Conservation (phyloP, 2,113 vertebrate species). For the Notothenia coriiceps region DNA sequence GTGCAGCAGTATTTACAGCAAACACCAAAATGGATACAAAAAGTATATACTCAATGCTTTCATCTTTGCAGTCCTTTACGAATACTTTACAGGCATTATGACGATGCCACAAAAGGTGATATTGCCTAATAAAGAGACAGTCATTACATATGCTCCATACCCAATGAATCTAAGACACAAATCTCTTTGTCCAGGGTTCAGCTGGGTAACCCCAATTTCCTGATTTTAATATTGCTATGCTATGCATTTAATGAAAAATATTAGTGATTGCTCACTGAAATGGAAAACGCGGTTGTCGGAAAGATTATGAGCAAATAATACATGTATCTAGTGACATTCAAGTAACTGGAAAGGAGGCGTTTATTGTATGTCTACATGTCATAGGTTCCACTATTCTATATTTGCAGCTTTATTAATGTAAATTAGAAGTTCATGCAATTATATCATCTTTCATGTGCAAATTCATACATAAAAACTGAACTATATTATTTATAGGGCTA, state of each 20-base stretch:
- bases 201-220: slow-evolving; percentile 12
- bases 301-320: slow-evolving; percentile 24
- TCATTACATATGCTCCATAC: slow-evolving; percentile 32
- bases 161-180: slow-evolving; percentile 2
- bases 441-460: not conserved
- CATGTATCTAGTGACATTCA: slow-evolving; percentile 21
- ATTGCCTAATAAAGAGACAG: slow-evolving; percentile 19
- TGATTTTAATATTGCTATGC: slow-evolving; percentile 27
- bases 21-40: slow-evolving; percentile 32
- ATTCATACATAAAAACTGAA: not conserved
- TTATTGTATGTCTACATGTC: slow-evolving; percentile 1
- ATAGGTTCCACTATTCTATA: not conserved
- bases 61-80: slow-evolving; percentile 24
- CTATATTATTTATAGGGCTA: too few relatives aligned
- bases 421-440: not conserved
- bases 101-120: slow-evolving; percentile 21
- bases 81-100: slow-evolving; percentile 30
- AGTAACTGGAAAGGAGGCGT: slow-evolving; percentile 11
- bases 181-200: slow-evolving; percentile 34
- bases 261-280: slow-evolving; percentile 1
- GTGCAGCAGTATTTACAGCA: slow-evolving; percentile 53
- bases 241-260: slow-evolving; percentile 28
- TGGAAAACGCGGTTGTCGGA: not conserved
- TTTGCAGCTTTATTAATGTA: not conserved
- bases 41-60: slow-evolving; percentile 21